Evolutionary conservation across 2,113 vertebrate species (phyloP).

Genomic region (Catharus fuscescens): DNA sequence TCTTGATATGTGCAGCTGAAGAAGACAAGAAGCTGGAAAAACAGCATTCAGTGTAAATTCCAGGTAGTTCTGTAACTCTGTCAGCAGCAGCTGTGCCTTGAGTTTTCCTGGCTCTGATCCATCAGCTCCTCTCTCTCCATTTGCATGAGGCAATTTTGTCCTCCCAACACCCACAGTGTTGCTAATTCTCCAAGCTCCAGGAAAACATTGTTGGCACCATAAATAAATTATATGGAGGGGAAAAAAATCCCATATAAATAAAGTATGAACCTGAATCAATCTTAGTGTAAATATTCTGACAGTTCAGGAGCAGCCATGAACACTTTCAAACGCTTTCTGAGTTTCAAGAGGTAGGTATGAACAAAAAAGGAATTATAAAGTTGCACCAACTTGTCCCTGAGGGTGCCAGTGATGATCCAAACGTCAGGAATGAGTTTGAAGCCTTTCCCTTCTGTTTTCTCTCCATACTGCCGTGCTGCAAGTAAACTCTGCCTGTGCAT

Average conservation of each 20-base stretch:
- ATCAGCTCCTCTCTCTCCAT: background rate
- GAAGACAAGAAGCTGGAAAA: background rate
- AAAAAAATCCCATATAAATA: background rate
- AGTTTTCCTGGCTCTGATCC: background rate
- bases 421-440: background rate
- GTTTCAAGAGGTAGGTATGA: background rate
- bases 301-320: background rate
- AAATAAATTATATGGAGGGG: background rate
- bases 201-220: background rate
- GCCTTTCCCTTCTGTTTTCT: background rate
- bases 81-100: background rate
- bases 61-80: background rate
- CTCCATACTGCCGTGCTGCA: background rate
- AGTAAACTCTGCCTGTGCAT: background rate
- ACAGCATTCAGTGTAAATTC: background rate
- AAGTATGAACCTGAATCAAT: background rate
- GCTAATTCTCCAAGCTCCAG: background rate
- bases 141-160: background rate
- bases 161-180: background rate
- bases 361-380: background rate
- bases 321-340: background rate
- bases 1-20: background rate
- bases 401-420: background rate
- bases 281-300: background rate
- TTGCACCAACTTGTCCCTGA: background rate